Evolutionary conservation across 1,140 invertebrate genomes (phyloP).

Genomic region (Magallana angulata): DNA sequence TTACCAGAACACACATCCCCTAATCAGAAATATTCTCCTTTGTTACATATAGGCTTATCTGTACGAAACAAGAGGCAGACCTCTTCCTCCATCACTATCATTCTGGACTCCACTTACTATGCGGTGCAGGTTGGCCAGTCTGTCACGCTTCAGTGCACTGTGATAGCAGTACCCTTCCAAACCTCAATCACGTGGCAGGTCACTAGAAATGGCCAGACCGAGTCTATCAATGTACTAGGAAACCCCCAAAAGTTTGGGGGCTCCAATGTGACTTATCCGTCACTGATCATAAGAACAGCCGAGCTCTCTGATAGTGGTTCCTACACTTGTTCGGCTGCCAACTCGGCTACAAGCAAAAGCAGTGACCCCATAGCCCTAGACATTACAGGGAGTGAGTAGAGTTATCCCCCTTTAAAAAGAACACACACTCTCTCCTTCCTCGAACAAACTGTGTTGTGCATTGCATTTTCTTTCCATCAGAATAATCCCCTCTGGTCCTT

Average conservation of each 20-base stretch:
- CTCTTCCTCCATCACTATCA: constrained; percentile 5
- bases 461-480: not conserved
- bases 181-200: constrained; percentile 37
- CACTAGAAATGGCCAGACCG: not conserved
- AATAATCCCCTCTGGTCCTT: not conserved
- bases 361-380: constrained; percentile 30
- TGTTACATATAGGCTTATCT: constrained; percentile 5
- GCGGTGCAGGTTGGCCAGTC: constrained; percentile 10
- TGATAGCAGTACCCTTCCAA: constrained; percentile 40
- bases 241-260: constrained; percentile 36
- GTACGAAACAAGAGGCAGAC: not conserved
- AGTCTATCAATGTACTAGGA: not conserved
- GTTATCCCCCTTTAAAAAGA: not conserved
- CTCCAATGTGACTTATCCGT: constrained; percentile 37
- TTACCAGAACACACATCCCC: not conserved
- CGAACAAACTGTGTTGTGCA: not conserved
- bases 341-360: constrained; percentile 4
- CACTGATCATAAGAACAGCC: constrained; percentile 39
- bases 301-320: not conserved
- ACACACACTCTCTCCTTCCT: not conserved
- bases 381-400: constrained; percentile 49
- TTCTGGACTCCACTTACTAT: constrained; percentile 24
- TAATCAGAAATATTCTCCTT: constrained; percentile 6
- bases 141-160: constrained; percentile 40
- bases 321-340: constrained; percentile 38